These are phyloP conservation scores for Eulithis prunata DNA, from an alignment of 2,888 invertebrate species.

Conservation along the genomic window DNA sequence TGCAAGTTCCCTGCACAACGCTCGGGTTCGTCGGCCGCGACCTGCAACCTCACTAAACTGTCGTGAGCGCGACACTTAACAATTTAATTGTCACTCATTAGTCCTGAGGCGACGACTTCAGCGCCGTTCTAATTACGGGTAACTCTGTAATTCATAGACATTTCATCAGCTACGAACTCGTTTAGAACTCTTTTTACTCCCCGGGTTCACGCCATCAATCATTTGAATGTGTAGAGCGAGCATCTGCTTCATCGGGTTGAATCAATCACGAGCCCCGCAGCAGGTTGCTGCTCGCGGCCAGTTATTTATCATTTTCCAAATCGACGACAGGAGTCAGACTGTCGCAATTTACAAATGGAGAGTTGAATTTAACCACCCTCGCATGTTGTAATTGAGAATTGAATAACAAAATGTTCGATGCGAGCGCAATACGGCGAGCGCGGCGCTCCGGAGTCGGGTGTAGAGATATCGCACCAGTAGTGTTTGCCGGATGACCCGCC, in stretches of 20 bases:
- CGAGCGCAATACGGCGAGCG: conserved; percentile 52
- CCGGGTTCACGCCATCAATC: conserved; percentile 61
- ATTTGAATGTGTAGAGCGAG: conserved; percentile 56
- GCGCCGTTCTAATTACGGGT: conserved; percentile 63
- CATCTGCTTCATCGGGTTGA: conserved; percentile 65
- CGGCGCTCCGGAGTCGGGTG: conserved; percentile 59
- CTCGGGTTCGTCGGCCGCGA: conserved; percentile 73
- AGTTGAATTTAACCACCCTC: conserved; percentile 48
- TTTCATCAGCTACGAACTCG: conserved; percentile 63
- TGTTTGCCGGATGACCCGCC: conserved; percentile 74
- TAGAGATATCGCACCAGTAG: conserved; percentile 63
- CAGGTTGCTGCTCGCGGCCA: conserved; percentile 57
- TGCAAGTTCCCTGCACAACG: conserved; percentile 66
- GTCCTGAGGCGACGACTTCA: conserved; percentile 70
- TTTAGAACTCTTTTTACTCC: conserved; percentile 47
- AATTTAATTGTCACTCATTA: conserved; percentile 81
- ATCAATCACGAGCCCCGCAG: conserved; percentile 70
- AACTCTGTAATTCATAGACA: conserved; percentile 69
- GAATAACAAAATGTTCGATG: conserved; percentile 51
- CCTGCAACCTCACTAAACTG: conserved; percentile 77
- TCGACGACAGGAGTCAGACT: conserved; percentile 61
- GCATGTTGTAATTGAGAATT: conserved; percentile 54
- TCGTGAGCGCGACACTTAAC: conserved; percentile 75
- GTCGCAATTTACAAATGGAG: conserved; percentile 65
- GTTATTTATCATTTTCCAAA: conserved; percentile 71